Conservation (phyloP, 2,797 vertebrate species). For the Emydoidea blandingii region DNA sequence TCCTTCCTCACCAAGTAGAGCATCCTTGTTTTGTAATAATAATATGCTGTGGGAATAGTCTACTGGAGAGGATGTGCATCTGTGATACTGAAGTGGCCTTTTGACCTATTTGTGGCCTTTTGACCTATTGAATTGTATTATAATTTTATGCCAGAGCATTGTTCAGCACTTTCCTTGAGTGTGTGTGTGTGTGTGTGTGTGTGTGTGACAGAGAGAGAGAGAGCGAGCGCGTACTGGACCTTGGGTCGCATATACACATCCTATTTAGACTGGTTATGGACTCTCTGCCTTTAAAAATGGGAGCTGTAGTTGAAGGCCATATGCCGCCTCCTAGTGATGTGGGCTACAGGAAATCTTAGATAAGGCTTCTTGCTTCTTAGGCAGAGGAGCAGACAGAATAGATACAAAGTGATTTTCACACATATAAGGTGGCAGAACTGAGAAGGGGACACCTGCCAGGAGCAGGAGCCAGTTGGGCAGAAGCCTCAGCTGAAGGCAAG, state of each 20-base stretch:
- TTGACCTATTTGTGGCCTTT: not conserved
- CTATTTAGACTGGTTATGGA: not conserved
- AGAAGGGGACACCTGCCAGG: not conserved
- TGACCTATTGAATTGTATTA: not conserved
- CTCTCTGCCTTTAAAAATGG: not conserved
- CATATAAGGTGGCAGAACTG: not conserved
- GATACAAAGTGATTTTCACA: not conserved
- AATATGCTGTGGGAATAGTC: not conserved
- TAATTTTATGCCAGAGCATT: not conserved
- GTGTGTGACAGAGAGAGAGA: not conserved
- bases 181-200: not conserved
- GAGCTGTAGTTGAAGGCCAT: not conserved
- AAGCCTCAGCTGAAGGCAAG: not conserved
- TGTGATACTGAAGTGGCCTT: not conserved
- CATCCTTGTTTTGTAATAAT: not conserved
- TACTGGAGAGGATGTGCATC: not conserved
- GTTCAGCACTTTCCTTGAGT: conserved; percentile 19
- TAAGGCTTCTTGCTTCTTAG: not conserved
- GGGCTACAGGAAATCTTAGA: not conserved
- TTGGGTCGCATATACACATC: conserved; percentile 12
- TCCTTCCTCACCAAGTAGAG: not conserved
- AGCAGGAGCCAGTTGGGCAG: not conserved
- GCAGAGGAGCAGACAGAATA: not conserved
- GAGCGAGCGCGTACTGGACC: conserved; percentile 3
- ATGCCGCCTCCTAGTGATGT: not conserved